A percentile compares a stretch with the other conserved stretches of the same genome.
Evolutionary conservation across 1,140 invertebrate genomes (phyloP).

Genomic region (Diuraphis noxia): DNA sequence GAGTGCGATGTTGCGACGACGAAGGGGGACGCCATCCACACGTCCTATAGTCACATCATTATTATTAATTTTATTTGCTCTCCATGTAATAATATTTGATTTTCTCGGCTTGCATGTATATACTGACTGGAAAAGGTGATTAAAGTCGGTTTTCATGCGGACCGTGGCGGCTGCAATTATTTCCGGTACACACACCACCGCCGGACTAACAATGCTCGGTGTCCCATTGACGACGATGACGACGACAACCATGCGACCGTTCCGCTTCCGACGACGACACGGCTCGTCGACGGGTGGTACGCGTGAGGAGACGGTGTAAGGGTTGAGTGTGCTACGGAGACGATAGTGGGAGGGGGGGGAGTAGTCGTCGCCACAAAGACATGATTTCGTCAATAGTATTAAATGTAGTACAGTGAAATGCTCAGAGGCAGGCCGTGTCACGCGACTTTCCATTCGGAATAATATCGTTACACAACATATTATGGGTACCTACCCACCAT

Average conservation of each 20-base stretch:
- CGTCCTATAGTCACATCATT: neutral
- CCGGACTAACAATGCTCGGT: conserved; percentile 4
- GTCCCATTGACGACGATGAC: neutral
- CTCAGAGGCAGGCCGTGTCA: neutral
- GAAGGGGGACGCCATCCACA: neutral
- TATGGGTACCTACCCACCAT: neutral
- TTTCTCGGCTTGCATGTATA: neutral
- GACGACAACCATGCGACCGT: neutral
- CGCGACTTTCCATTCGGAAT: conserved; percentile 22
- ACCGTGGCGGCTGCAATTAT: conserved; percentile 14
- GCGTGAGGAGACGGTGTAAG: neutral
- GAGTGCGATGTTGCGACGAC: neutral
- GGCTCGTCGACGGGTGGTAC: neutral
- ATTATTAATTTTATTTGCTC: conserved; percentile 3
- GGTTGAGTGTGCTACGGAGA: neutral
- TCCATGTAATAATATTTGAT: neutral
- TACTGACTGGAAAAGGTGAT: neutral
- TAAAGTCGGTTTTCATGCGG: conserved; percentile 38
- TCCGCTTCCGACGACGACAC: neutral
- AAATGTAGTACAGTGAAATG: conserved; percentile 1
- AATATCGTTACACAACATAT: neutral
- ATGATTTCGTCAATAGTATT: conserved; percentile 5
- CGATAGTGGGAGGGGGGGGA: neutral
- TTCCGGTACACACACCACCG: conserved; percentile 39
- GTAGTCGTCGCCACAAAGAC: neutral